Evolutionary conservation across 2,888 invertebrate species (phyloP).

Genomic region (Miltochrista miniata): DNA sequence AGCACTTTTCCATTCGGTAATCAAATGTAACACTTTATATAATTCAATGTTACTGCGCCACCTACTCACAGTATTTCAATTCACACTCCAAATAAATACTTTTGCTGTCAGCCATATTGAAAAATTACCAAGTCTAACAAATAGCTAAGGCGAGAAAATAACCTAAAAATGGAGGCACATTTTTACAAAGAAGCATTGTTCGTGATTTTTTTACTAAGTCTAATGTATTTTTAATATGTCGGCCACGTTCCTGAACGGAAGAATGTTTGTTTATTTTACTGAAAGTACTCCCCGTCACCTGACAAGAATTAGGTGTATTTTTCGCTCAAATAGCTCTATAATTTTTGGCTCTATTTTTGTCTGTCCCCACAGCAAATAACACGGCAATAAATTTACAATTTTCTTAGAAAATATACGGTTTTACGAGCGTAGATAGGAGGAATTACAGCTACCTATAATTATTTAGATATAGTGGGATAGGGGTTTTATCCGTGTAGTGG

Average conservation of each 20-base stretch:
- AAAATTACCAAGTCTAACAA: background rate
- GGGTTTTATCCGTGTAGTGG: constrained; percentile 36
- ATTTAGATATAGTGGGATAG: constrained; percentile 24
- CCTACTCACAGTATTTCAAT: background rate
- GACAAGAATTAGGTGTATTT: constrained; percentile 28
- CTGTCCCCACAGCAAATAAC: constrained; percentile 41
- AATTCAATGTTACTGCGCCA: background rate
- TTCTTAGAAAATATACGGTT: constrained; percentile 39
- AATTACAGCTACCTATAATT: constrained; percentile 26
- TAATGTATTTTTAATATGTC: constrained; percentile 38
- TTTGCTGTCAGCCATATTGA: background rate
- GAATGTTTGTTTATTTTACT: constrained; percentile 30
- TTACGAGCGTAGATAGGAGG: constrained; percentile 27
- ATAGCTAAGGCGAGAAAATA: constrained; percentile 1
- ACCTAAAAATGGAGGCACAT: background rate
- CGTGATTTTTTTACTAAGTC: constrained; percentile 15
- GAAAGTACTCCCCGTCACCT: constrained; percentile 20
- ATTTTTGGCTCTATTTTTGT: constrained; percentile 17
- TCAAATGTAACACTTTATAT: no score
- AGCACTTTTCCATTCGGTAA: no score
- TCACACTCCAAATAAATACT: background rate
- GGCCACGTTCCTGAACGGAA: constrained; percentile 8
- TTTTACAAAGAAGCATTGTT: constrained; percentile 4
- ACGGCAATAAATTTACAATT: constrained; percentile 51
- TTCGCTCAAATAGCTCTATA: constrained; percentile 10